A percentile compares a stretch with the other conserved stretches of the same genome.
Evolutionary conservation across 1,140 invertebrate species (phyloP).

Genomic region (Homalodisca vitripennis): DNA sequence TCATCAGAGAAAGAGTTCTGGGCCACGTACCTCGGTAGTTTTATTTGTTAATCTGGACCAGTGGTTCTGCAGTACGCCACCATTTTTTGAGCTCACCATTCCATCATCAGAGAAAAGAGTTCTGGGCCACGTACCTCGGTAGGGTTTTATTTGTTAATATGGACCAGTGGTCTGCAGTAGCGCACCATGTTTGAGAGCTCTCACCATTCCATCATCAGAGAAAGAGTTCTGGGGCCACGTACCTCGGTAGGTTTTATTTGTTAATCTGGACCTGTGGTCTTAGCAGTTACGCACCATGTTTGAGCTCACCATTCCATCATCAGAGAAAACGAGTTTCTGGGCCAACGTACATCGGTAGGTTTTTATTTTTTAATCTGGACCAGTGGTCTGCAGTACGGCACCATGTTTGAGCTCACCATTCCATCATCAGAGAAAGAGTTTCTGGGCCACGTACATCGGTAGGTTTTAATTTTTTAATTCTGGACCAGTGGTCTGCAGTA

Average conservation of each 20-base stretch:
- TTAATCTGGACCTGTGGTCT: constrained; percentile 4
- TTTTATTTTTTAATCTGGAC: too few relatives aligned
- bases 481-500: constrained; percentile 12
- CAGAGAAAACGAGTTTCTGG: constrained; percentile 17
- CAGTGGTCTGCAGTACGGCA: neutral
- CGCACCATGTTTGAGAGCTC: constrained; percentile 6
- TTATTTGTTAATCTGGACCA: too few relatives aligned
- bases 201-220: neutral
- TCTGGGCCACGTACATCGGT: constrained; percentile 21
- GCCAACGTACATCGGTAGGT: constrained; percentile 16
- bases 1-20: constrained; percentile 18
- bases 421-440: constrained; percentile 3
- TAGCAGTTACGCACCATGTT: constrained; percentile 2
- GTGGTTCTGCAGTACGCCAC: neutral
- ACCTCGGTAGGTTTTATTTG: too few relatives aligned
- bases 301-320: neutral
- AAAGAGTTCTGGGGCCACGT: constrained; percentile 22
- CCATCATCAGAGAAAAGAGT: too few relatives aligned
- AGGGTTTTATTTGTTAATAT: too few relatives aligned
- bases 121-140: too few relatives aligned
- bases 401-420: constrained; percentile 11
- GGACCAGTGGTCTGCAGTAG: constrained; percentile 10
- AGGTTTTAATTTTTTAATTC: too few relatives aligned
- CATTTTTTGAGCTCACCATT: constrained; percentile 10
- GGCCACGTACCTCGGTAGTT: constrained; percentile 12